Evolutionary conservation across 2,797 vertebrate genomes (phyloP), one percentile per base, ranked within the genome.

Genomic region (Poeciliopsis infans): DNA sequence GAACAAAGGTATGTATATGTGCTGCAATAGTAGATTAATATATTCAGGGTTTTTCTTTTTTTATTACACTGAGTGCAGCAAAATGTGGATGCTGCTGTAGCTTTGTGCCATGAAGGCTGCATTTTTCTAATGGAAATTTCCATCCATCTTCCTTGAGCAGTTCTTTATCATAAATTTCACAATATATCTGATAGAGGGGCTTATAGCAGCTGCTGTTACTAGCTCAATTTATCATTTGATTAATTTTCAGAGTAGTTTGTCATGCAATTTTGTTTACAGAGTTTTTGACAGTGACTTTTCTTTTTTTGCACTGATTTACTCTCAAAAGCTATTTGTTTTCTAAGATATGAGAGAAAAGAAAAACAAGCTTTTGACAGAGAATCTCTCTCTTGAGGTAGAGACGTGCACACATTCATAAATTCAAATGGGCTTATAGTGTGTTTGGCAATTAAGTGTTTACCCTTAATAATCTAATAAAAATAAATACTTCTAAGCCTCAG

Each of bases 81-180:
- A 43, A 69, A 69, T n/a, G 23, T n/a, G 23, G 23, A n/a, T 43
- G 66, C 12, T 69, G 66, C 39, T 43, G 39, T n/a, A n/a, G 78
- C 47, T 76, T 75, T 36, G 82, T 61, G 46, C 23, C n/a, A 45
- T 23, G 15, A 45, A 53, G 11, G 4, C 59, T 36, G 23, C 74
- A 23, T 12, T 68, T 74, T 20, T 55, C 1, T 49, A 5, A 68
- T 77, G 77, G 39, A 82, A 80, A 74, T 71, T 23, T 80, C 16
- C 7, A 68, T 31, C 66, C 45, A 68, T 70, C 16, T 47, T 68
- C 68, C 53, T n/a, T 3, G 1, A 76, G 53, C 68, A 41, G 41
- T 33, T n/a, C 13, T 45, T 74, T 55, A 75, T 1, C 0, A 6
- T 16, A 55, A 47, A 69, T 28, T 53, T 33, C 45, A 25, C 43